Base-by-base conservation (phyloP, 2,888 invertebrate genomes). In the Pediacus dermestoides region DNA sequence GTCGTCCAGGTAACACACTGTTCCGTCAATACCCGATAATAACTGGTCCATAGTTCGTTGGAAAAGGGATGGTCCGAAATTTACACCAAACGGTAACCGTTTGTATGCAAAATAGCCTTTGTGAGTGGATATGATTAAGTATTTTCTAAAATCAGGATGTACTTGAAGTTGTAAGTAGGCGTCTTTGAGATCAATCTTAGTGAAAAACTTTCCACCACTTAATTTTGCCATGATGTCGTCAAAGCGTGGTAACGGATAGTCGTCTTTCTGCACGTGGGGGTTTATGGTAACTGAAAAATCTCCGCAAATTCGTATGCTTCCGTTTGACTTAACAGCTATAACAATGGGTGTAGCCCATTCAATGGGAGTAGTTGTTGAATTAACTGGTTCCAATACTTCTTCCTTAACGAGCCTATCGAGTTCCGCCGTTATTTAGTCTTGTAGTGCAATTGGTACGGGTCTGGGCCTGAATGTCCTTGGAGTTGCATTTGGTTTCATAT, bases 291-390 rank as follows among this genome's bases (percentile, higher is more conserved):
- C 44, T 16, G 16, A 23, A 30, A 44, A 50, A 44, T 52, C 44
- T 10, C 43, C 50, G 37, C 50, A 55, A 8, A 55, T 38, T 13
- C 52, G 22, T 10, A 57, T 23, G 3, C 28, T 47, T 1, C 48
- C 53, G 27, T 46, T 51, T 30, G 45, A 39, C 32, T 52, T 53
- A 4, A 50, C 10, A 8, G 27, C 33, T 13, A 53, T 25, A 1
- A 53, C 51, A 9, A 48, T 38, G 1, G 53, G 49, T 16, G 53
- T 46, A 8, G 48, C 44, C 51, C 54, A 53, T 40, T 48, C 45
- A 25, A 51, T 54, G 3, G 44, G 43, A 9, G 34, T 48, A 6
- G 21, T 18, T 4, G 37, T 34, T 12, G 42, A 36, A 21, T 56
- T 40, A 1, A 53, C 43, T 10, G 43, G 48, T 46, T 52, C 47